Conservation (phyloP, 2,797 vertebrate species). For the Alosa sapidissima region DNA sequence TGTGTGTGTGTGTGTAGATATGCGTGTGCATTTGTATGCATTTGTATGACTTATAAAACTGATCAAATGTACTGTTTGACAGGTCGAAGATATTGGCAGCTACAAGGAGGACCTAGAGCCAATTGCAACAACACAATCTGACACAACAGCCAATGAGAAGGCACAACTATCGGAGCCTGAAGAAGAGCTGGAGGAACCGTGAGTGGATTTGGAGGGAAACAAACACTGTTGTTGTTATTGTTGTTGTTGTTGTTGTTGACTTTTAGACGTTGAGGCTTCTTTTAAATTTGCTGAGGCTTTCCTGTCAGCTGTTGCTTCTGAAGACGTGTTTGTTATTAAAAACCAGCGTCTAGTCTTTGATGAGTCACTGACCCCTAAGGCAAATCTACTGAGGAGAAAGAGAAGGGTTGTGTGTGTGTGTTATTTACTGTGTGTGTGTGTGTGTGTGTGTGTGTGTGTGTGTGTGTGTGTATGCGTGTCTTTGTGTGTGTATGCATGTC, state of each 20-base stretch:
- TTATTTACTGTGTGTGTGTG: not conserved
- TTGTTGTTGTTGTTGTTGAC: not conserved
- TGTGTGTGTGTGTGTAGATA: too few species aligned
- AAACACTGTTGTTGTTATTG: not conserved
- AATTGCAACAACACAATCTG: not conserved
- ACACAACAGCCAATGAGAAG: not conserved
- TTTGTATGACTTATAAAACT: not conserved
- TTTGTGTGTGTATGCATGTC: not conserved
- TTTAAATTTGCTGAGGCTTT: not conserved
- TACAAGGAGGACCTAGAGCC: not conserved
- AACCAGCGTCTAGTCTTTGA: not conserved
- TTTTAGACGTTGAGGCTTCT: not conserved
- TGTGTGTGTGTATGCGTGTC: not conserved
- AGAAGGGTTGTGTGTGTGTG: not conserved
- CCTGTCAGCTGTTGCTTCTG: slow-evolving; percentile 11
- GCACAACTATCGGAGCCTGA: not conserved
- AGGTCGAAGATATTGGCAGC: not conserved
- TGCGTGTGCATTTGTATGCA: too few species aligned
- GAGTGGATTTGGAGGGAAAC: not conserved
- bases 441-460: not conserved
- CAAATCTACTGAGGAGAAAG: not conserved
- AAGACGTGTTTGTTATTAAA: slow-evolving; percentile 20
- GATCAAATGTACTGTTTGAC: not conserved
- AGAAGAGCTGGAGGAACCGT: not conserved
- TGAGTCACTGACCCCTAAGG: not conserved